Evolutionary conservation across 2,797 vertebrate species (phyloP).

Genomic region (Paedocypris micromegethes): DNA sequence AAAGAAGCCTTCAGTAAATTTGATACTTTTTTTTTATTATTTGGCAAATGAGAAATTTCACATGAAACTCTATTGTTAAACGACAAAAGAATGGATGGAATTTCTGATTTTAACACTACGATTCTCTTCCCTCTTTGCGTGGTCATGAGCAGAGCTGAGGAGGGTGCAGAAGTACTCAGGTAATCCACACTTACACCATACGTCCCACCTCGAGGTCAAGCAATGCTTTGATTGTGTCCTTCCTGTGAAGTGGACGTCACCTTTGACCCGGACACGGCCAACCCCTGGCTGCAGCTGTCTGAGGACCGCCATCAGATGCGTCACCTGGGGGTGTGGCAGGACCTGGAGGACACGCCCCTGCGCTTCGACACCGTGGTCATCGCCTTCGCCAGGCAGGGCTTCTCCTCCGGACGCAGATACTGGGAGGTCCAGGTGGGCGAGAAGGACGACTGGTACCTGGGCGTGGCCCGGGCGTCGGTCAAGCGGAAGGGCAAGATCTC

Average conservation of each 20-base stretch:
- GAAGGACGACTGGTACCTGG: slow-evolving; percentile 80
- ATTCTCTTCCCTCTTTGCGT: slow-evolving; percentile 16
- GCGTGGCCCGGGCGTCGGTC: slow-evolving; percentile 67
- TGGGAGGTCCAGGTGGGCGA: slow-evolving; percentile 80
- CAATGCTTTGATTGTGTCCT: neutral
- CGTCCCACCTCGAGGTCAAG: neutral
- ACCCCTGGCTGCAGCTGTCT: slow-evolving; percentile 77
- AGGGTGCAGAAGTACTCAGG: slow-evolving; percentile 67
- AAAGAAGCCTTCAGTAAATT: too few relatives aligned
- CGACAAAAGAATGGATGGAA: too few relatives aligned
- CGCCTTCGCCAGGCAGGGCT: slow-evolving; percentile 65
- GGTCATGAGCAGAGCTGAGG: slow-evolving; percentile 60
- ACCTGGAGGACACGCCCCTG: slow-evolving; percentile 64
- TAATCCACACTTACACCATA: slow-evolving; percentile 39
- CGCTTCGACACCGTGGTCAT: slow-evolving; percentile 78
- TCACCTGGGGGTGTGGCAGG: slow-evolving; percentile 68
- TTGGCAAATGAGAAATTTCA: too few relatives aligned
- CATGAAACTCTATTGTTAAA: too few relatives aligned
- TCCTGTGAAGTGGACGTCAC: slow-evolving; percentile 63
- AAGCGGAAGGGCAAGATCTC: slow-evolving; percentile 75
- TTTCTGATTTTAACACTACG: too few relatives aligned
- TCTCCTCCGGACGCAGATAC: slow-evolving; percentile 70
- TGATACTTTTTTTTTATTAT: too few relatives aligned
- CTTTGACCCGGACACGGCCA: slow-evolving; percentile 75
- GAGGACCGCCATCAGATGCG: slow-evolving; percentile 69